phyloP scores from a whole-genome alignment of 2,888 invertebrate genomes.

The Lordiphosa andalusiaca region DNA sequence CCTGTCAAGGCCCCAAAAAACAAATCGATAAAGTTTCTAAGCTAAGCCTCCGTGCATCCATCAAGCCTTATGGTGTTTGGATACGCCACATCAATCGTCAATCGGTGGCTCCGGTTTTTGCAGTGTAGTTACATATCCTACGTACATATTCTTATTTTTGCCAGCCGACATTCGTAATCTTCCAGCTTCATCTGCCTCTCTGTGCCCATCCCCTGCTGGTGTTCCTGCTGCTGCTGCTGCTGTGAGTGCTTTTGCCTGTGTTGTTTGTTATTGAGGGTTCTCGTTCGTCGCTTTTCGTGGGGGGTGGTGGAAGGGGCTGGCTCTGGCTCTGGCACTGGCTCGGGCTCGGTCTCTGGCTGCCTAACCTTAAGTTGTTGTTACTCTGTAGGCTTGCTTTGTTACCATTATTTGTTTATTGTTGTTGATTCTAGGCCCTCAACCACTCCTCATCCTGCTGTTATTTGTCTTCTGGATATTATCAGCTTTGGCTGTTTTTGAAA shows the following conservation, averaged over 20 bases:
- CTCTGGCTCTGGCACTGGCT: background rate
- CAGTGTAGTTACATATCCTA: background rate
- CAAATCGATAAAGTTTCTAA: conserved; percentile 28
- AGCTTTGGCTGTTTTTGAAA: conserved; percentile 27
- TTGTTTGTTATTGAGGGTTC: conserved; percentile 22
- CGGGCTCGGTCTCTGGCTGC: conserved; percentile 7
- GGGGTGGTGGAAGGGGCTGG: background rate
- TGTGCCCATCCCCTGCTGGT: background rate
- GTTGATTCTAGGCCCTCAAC: conserved; percentile 49
- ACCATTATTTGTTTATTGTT: conserved; percentile 57
- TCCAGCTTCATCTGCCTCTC: conserved; percentile 31
- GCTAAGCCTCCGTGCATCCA: conserved; percentile 44
- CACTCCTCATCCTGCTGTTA: conserved; percentile 17
- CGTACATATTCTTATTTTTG: conserved; percentile 30
- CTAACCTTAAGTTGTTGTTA: conserved; percentile 41
- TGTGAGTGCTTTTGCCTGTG: conserved; percentile 18
- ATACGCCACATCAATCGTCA: conserved; percentile 52
- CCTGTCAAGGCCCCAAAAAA: conserved; percentile 5
- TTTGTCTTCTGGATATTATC: conserved; percentile 55
- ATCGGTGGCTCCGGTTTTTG: conserved; percentile 29
- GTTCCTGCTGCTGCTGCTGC: conserved; percentile 9
- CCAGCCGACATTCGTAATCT: conserved; percentile 54
- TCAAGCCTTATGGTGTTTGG: conserved; percentile 21
- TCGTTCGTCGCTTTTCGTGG: conserved; percentile 8
- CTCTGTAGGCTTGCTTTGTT: conserved; percentile 53